phyloP scores from a whole-genome alignment of 2,113 vertebrate species.

The Cinclus mexicanus region DNA sequence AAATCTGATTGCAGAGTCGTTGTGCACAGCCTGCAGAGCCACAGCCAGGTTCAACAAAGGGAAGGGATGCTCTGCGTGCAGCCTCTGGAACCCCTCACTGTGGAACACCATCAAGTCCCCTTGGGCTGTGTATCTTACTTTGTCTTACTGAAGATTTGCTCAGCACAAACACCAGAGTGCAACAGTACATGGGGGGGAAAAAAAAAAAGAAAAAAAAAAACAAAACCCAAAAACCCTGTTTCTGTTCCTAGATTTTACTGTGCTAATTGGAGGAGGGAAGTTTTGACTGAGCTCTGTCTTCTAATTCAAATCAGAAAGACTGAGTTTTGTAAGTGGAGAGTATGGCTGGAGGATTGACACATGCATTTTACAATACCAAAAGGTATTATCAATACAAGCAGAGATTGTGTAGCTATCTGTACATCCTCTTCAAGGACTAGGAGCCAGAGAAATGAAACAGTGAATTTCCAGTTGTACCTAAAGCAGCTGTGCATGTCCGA shows the following conservation, averaged over 20 bases:
- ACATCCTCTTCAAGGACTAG: background rate
- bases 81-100: background rate
- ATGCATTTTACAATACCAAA: background rate
- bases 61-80: background rate
- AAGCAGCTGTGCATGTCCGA: background rate
- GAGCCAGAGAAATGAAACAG: background rate
- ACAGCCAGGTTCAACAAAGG: background rate
- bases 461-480: background rate
- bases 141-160: background rate
- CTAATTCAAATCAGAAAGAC: background rate
- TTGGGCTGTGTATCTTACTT: background rate
- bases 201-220: background rate
- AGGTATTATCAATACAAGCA: background rate
- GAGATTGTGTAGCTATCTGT: background rate
- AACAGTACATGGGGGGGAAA: background rate
- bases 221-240: background rate
- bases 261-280: background rate
- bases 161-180: background rate
- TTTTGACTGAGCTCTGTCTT: background rate
- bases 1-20: background rate
- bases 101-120: background rate
- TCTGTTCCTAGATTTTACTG: background rate
- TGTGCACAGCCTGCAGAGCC: slow-evolving; percentile 41
- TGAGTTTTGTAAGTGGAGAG: background rate
- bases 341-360: background rate